These are phyloP conservation scores for Rhabdophis nuchalis DNA, from an alignment of 2,797 vertebrate species.

Conservation along the genomic window DNA sequence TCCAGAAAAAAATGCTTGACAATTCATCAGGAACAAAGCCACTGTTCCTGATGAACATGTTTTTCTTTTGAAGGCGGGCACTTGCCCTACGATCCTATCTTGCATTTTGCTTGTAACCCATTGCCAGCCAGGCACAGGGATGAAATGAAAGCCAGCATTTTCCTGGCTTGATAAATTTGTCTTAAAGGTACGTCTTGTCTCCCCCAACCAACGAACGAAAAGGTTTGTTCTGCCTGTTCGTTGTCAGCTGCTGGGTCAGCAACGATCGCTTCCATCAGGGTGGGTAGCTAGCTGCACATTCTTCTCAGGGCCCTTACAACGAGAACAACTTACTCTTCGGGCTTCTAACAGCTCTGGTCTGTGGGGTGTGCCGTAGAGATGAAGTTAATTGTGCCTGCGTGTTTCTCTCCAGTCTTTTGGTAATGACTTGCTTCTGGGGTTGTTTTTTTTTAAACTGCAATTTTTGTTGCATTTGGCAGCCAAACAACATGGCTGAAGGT, in stretches of 20 bases:
- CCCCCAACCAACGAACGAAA: neutral
- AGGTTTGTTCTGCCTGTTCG: neutral
- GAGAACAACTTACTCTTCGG: neutral
- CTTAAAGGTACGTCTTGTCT: neutral
- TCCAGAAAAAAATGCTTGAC: rapidly evolving
- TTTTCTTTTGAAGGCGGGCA: neutral
- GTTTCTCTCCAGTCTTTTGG: neutral
- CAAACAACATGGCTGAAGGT: neutral
- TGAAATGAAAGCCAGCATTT: neutral
- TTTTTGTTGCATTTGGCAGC: neutral
- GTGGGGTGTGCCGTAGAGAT: neutral
- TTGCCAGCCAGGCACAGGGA: neutral
- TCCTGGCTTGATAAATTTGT: neutral
- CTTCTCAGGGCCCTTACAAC: neutral
- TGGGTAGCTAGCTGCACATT: neutral
- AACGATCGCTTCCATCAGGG: neutral
- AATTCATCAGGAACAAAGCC: neutral
- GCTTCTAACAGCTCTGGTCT: slow-evolving; percentile 18
- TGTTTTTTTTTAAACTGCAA: neutral
- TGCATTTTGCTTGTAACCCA: neutral
- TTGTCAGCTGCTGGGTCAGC: slow-evolving; percentile 10
- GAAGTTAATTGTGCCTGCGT: neutral
- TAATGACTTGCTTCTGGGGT: neutral
- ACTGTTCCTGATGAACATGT: neutral
- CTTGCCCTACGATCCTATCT: neutral